Percentiles rank a stretch among this genome's conserved stretches.
These are phyloP conservation scores for Eupithecia subumbrata DNA, from an alignment of 2,888 invertebrate species.

Conservation along the genomic window DNA sequence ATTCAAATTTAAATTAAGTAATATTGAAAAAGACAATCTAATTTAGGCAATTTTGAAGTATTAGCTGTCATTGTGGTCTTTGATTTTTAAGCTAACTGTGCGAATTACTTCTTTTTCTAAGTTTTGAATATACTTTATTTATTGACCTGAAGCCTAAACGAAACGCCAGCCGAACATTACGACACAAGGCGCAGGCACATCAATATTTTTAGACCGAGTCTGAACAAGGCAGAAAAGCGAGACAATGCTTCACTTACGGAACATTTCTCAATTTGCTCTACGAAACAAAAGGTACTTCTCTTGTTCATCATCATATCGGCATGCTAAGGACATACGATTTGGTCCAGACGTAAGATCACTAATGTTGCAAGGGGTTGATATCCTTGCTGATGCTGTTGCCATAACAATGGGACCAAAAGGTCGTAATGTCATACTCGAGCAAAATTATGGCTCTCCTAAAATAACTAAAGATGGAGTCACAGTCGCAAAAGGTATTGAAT, in stretches of 20 bases:
- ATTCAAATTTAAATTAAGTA: constrained; percentile 16
- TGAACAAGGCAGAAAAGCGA: neutral
- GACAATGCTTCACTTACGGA: constrained; percentile 55
- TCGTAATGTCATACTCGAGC: constrained; percentile 98
- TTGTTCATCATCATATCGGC: constrained; percentile 56
- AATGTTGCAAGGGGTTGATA: constrained; percentile 99
- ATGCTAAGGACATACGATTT: constrained; percentile 98
- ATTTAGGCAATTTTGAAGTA: neutral
- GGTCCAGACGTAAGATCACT: constrained; percentile 97
- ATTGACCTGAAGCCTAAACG: neutral
- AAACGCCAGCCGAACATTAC: neutral
- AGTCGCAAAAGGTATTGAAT: constrained; percentile 98
- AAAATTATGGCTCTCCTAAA: constrained; percentile 99
- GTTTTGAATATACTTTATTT: neutral
- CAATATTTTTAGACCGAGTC: neutral
- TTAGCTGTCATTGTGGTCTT: neutral
- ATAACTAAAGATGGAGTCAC: constrained; percentile 99
- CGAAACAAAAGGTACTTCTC: constrained; percentile 41
- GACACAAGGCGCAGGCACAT: neutral
- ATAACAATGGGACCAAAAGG: constrained; percentile 99
- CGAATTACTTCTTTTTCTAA: neutral
- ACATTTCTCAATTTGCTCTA: constrained; percentile 37
- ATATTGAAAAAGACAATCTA: neutral
- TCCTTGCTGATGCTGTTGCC: constrained; percentile 98
- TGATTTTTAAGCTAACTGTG: constrained; percentile 12